Conservation (phyloP, 37 sponge, comb jelly and placozoan species). For the Crambe crambe region DNA sequence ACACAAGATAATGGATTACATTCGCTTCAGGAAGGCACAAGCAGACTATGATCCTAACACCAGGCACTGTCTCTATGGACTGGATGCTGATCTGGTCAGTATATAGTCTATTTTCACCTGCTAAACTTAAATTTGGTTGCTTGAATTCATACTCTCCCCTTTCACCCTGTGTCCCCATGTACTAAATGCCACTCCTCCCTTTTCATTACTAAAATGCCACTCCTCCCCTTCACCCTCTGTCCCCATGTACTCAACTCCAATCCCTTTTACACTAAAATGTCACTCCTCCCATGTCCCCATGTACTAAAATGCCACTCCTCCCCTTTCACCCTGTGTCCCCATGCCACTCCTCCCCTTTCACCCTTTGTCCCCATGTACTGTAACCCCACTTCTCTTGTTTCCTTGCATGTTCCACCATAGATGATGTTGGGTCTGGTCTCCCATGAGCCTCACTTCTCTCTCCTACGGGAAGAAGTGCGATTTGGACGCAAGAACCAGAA, state of each 20-base stretch:
- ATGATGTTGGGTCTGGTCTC: slow-evolving; percentile 92
- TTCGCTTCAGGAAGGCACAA: slow-evolving; percentile 80
- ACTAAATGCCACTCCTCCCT: neutral
- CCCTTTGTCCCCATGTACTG: neutral
- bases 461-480: slow-evolving; percentile 94
- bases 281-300: neutral
- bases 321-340: neutral
- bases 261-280: too few species aligned
- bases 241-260: neutral
- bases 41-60: slow-evolving; percentile 93
- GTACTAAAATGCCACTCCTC: neutral
- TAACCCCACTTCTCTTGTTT: neutral
- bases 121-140: neutral
- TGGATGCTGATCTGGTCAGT: slow-evolving; percentile 98
- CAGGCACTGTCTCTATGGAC: slow-evolving; percentile 97
- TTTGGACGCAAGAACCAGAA: slow-evolving; percentile 80
- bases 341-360: neutral
- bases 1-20: slow-evolving; percentile 99
- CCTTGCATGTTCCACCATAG: slow-evolving; percentile 31
- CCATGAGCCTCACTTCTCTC: slow-evolving; percentile 97
- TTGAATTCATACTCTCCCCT: neutral
- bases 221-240: slow-evolving; percentile 6
- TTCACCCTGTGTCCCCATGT: neutral
- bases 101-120: neutral
- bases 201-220: neutral